phyloP scores from a whole-genome alignment of 2,797 vertebrate species.

The Sebastes hubbsi region DNA sequence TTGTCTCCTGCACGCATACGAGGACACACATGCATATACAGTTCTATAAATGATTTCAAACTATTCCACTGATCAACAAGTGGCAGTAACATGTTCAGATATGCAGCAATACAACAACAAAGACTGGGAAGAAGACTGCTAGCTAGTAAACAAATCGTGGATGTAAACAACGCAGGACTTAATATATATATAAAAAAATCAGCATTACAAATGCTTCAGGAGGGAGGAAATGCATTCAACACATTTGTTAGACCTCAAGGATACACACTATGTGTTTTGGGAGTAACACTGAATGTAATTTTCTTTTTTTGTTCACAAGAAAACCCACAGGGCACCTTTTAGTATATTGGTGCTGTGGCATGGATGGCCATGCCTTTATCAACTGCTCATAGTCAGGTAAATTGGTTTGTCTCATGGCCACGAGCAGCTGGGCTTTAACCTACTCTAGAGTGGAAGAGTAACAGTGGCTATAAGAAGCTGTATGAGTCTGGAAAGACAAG shows the following conservation, averaged over 20 bases:
- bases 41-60: not conserved
- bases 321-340: not conserved
- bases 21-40: not conserved
- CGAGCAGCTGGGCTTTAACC: not conserved
- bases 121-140: not conserved
- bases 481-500: not conserved
- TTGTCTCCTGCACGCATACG: not conserved
- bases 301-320: not conserved
- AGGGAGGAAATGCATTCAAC: not conserved
- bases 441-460: not conserved
- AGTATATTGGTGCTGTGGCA: not conserved
- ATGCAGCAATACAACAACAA: not conserved
- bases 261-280: not conserved
- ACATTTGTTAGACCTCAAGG: not conserved
- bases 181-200: not conserved
- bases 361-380: not conserved
- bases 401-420: not conserved
- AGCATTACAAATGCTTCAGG: not conserved
- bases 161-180: not conserved
- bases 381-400: not conserved
- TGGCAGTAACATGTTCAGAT: not conserved
- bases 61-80: not conserved
- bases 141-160: accelerated
- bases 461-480: not conserved
- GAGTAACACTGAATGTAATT: not conserved